These are phyloP conservation scores for Micromys minutus DNA, from an alignment of 2,113 vertebrate genomes.

Conservation along the genomic window DNA sequence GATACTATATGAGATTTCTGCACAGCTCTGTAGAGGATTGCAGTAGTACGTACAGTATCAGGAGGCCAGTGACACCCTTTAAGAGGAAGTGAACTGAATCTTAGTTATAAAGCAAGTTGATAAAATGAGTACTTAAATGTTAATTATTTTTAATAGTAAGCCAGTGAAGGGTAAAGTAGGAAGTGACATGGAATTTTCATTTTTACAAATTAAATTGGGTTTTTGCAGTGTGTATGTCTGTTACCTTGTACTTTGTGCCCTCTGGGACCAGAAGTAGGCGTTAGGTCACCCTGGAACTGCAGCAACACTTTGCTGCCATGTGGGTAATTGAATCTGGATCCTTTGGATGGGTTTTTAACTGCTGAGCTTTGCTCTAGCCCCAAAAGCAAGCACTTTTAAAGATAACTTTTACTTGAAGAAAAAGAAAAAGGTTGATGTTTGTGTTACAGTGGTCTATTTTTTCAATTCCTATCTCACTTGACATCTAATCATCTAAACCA, in stretches of 20 bases:
- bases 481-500: neutral
- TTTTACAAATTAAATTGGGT: constrained; percentile 18
- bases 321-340: neutral
- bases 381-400: neutral
- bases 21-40: neutral
- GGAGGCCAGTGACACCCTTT: neutral
- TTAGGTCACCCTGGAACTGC: neutral
- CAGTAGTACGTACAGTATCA: neutral
- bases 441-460: too few species aligned
- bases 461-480: neutral
- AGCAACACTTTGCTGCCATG: neutral
- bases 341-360: neutral
- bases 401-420: neutral
- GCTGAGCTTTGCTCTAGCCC: neutral
- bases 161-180: neutral
- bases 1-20: neutral
- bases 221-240: neutral
- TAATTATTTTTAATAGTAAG: neutral
- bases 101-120: neutral
- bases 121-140: neutral
- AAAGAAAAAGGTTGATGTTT: neutral
- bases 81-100: neutral
- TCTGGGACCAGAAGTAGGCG: neutral
- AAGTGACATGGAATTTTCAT: neutral
- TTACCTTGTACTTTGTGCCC: neutral